Base-by-base conservation (phyloP, 2,888 invertebrate species). In the Amphipoea lucens region DNA sequence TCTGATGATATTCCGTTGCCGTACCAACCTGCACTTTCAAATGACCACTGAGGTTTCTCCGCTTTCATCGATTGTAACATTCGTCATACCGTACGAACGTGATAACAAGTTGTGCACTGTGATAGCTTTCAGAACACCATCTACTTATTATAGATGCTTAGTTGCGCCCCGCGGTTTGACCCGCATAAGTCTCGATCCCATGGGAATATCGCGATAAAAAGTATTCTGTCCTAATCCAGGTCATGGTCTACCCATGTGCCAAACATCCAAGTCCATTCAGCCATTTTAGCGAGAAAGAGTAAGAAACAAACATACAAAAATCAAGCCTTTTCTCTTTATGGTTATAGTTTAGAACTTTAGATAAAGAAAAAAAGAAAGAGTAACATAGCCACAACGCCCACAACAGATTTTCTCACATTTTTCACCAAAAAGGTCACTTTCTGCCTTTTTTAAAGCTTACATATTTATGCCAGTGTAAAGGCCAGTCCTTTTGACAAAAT, bases 1-100 rank as follows among this genome's bases (percentile, higher is more conserved):
- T 66, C 76, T 78, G 66, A 82, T 77, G 74, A 63, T 77, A 87
- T 78, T 80, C 79, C 45, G 60, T 51, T 40, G 77, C 71, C 74
- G 84, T 81, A 81, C 70, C 40, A 62, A 66, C 51, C 81, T 72
- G 65, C 69, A 79, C 87, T 88, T 88, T 81, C 89, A 75, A 87
- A 87, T 77, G 74, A 76, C 29, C 74, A 57, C 29, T 5, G 65
- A 66, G 69, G 60, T 87, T 88, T 87, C 75, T 75, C 70, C 66
- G 51, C 87, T 87, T 88, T 87, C 79, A 71, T 88, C 69, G 72
- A 73, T 70, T 71, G 65, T 78, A 45, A 29, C 20, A 66, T 54
- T 65, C 66, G 36, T 67, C 54, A 65, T 57, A 57, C 42, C 51
- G 48, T 36, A 60, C 40, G 63, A 57, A n/a, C 48, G 42, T 69